Evolutionary conservation across 2,888 invertebrate species (phyloP).

Genomic region (Andrena minutula): DNA sequence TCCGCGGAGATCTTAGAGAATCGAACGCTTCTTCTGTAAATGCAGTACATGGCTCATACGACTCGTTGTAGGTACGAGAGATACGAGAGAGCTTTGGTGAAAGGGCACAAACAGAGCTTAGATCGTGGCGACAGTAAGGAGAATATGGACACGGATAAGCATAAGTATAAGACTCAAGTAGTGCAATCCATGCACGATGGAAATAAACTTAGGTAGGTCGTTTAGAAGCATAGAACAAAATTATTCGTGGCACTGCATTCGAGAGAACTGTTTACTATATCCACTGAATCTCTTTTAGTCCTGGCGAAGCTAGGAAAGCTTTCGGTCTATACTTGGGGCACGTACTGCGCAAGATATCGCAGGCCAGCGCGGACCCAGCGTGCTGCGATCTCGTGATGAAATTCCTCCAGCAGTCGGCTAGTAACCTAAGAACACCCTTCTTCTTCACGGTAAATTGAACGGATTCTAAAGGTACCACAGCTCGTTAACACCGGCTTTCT

Average conservation of each 20-base stretch:
- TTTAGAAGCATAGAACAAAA: conserved; percentile 8
- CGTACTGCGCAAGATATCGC: conserved; percentile 89
- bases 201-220: conserved; percentile 88
- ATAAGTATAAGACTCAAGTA: conserved; percentile 87
- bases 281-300: conserved; percentile 70
- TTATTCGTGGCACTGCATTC: not conserved
- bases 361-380: conserved; percentile 84
- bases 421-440: conserved; percentile 90
- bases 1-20: not conserved
- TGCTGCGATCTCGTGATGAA: conserved; percentile 89
- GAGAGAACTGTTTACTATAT: not conserved
- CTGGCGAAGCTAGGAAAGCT: conserved; percentile 90
- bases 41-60: not conserved
- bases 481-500: not conserved
- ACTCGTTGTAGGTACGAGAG: conserved; percentile 85
- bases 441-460: conserved; percentile 86
- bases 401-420: conserved; percentile 91
- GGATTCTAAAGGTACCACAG: too few species aligned
- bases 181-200: conserved; percentile 88
- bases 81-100: conserved; percentile 87
- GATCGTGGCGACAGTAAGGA: conserved; percentile 82
- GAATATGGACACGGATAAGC: conserved; percentile 84
- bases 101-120: conserved; percentile 84
- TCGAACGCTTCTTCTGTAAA: not conserved
- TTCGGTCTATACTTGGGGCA: conserved; percentile 92